phyloP scores from a whole-genome alignment of 2,888 invertebrate species.

The Coelopa pilipes region DNA sequence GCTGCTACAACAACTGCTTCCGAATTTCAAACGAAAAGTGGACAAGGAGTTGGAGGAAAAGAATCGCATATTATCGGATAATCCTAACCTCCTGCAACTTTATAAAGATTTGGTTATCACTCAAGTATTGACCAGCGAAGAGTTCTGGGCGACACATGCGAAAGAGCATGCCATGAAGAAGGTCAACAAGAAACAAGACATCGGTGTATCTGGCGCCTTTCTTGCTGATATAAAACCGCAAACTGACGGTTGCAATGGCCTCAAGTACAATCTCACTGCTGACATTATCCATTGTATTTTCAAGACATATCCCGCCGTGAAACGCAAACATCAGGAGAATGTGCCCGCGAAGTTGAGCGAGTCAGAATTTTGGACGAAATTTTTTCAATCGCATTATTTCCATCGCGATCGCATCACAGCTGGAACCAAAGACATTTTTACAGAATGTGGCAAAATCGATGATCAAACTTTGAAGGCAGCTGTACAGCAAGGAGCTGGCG shows the following conservation, averaged over 20 bases:
- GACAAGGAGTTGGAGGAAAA: conserved; percentile 91
- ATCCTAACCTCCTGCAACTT: conserved; percentile 90
- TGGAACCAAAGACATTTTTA: conserved; percentile 94
- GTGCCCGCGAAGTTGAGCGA: conserved; percentile 96
- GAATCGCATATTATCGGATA: conserved; percentile 87
- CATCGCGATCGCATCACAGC: conserved; percentile 92
- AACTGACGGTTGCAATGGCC: conserved; percentile 95
- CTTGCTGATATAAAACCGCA: conserved; percentile 96
- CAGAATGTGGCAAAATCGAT: conserved; percentile 97
- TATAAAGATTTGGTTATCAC: conserved; percentile 98
- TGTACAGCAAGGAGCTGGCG: conserved; percentile 80
- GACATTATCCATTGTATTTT: conserved; percentile 99
- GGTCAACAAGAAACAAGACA: conserved; percentile 81
- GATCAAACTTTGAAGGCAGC: conserved; percentile 84
- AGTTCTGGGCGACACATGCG: conserved; percentile 96
- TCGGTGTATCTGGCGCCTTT: conserved; percentile 82
- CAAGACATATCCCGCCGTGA: conserved; percentile 98
- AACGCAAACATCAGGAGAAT: conserved; percentile 94
- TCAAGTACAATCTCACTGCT: conserved; percentile 95
- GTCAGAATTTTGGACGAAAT: conserved; percentile 98
- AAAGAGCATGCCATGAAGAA: conserved; percentile 79
- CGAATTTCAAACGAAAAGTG: conserved; percentile 93
- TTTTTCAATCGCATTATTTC: conserved; percentile 99
- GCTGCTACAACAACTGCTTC: conserved; percentile 87
- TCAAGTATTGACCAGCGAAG: conserved; percentile 94